Evolutionary conservation across 2,888 invertebrate genomes (phyloP).

Genomic region (Meiosimyza decipiens): DNA sequence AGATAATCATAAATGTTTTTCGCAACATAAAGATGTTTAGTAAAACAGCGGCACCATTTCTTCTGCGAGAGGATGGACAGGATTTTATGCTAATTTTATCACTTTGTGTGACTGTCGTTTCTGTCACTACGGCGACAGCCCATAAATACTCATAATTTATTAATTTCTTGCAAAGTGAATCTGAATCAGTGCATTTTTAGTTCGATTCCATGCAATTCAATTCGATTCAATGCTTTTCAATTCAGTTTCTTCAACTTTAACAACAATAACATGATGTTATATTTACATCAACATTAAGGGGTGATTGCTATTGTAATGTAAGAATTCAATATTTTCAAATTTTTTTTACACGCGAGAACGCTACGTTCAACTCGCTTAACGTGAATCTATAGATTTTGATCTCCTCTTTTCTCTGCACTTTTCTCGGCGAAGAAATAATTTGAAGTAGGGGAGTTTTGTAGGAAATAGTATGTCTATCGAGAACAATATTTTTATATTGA

Average conservation of each 20-base stretch:
- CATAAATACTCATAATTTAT: slow-evolving; percentile 66
- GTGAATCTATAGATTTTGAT: no score
- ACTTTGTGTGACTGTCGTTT: slow-evolving; percentile 66
- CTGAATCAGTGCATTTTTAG: slow-evolving; percentile 8
- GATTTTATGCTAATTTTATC: slow-evolving; percentile 67
- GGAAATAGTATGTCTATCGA: no score
- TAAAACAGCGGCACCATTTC: background rate
- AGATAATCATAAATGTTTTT: background rate
- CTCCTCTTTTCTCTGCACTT: no score
- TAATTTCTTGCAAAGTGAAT: slow-evolving; percentile 52
- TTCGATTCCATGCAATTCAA: slow-evolving; percentile 10
- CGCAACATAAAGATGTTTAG: slow-evolving; percentile 12
- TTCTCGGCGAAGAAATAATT: no score
- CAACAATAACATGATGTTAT: background rate
- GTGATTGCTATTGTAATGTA: no score
- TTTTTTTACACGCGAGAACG: no score
- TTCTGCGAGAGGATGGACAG: slow-evolving; percentile 26
- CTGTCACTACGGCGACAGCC: slow-evolving; percentile 62
- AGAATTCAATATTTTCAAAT: no score
- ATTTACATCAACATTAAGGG: no score
- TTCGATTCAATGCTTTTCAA: slow-evolving; percentile 7
- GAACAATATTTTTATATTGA: no score
- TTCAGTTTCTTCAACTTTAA: background rate
- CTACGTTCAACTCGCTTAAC: no score
- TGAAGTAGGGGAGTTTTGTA: no score